Conservation (phyloP, 2,113 vertebrate genomes). For the Eulacestoma nigropectus region DNA sequence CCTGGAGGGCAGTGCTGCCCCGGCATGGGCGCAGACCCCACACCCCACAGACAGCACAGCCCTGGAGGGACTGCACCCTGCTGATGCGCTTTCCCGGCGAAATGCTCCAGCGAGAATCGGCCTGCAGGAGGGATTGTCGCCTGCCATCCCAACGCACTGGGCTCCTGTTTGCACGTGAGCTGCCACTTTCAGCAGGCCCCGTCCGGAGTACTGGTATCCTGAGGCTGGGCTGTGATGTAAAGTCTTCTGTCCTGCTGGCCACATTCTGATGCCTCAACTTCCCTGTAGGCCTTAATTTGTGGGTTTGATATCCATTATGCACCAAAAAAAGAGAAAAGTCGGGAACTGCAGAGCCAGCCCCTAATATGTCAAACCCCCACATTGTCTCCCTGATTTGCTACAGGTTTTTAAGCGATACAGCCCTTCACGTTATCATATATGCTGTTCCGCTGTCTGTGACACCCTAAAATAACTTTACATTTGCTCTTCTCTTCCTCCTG, state of each 20-base stretch:
- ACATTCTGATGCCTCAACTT: background rate
- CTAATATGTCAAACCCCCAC: fast-evolving
- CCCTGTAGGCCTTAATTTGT: background rate
- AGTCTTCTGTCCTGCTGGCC: background rate
- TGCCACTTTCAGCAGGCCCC: background rate
- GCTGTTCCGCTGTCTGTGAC: background rate
- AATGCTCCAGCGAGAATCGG: fast-evolving
- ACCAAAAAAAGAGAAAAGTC: fast-evolving
- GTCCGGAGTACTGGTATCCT: fast-evolving
- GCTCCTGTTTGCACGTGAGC: fast-evolving
- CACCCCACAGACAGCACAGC: background rate
- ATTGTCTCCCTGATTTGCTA: too few species aligned
- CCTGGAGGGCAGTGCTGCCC: background rate
- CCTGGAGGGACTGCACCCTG: background rate
- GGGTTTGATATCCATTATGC: background rate
- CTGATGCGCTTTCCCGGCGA: fast-evolving
- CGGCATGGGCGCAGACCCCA: fast-evolving
- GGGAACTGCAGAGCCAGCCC: background rate
- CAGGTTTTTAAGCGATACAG: background rate
- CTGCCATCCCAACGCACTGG: fast-evolving
- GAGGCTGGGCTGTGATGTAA: background rate
- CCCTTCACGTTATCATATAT: fast-evolving
- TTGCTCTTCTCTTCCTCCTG: background rate
- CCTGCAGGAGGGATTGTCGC: fast-evolving
- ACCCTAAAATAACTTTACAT: background rate